Base-by-base conservation (phyloP, 1,140 invertebrate species). In the Temnothorax longispinosus region DNA sequence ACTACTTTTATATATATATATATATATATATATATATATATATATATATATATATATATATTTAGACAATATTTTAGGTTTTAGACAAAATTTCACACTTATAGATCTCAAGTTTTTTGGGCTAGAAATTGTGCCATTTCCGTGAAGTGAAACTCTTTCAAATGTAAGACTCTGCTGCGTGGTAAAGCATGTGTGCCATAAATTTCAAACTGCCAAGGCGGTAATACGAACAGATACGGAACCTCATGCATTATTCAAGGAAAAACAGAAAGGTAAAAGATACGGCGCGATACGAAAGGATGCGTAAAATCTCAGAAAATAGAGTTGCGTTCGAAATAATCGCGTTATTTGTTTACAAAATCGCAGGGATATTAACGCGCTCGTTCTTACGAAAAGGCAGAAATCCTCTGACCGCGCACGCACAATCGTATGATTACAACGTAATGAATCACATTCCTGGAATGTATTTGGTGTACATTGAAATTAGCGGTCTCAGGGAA, bases 171-270 rank as follows among this genome's bases (percentile, higher is more conserved):
- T 41, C 38, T 27, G 38, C 38, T 21, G 35, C 10, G n/a, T 7
- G 54, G 5, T 58, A 50, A 44, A 21, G 50, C 32, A 27, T 62
- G 47, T 80, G 13, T 18, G 41, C n/a, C 50, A 32, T 84, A 84
- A 84, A 75, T 74, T 75, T 75, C 15, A 62, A 84, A 56, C 32
- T 74, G 54, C 27, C 80, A 60, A 15, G 69, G 27, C 80, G 27
- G 18, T 84, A 60, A 84, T 84, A 38, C 32, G 69, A 75, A 84
- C 54, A 50, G 56, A 84, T 84, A 84, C 32, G 54, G 69, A 38
- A 58, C 3, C 50, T 87, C 64, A 84, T 87, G 54, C 78, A 87
- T 84, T 87, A 87, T 87, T 87, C 86, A 87, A 44, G 44, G n/a
- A 7, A 60, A 74, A 50, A 21, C 54, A 6, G 67, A 84, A 27